Percentiles rank a stretch among this genome's conserved stretches.
Evolutionary conservation across 2,113 vertebrate species (phyloP).

Genomic region (Ochotona princeps): DNA sequence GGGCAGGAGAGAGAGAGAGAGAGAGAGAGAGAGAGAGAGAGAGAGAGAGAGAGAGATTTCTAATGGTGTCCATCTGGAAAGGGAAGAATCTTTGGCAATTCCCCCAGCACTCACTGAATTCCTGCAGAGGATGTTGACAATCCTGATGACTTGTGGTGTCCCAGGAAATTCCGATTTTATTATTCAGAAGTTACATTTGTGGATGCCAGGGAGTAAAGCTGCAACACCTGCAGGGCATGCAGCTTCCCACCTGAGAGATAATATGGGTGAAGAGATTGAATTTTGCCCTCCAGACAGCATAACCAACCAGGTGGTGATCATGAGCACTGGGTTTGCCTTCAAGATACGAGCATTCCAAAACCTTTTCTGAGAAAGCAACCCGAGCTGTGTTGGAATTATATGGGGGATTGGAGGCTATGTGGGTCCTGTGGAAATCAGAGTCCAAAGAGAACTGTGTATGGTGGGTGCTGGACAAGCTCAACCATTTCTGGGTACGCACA

Average conservation of each 20-base stretch:
- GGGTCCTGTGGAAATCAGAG: background rate
- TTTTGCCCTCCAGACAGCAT: background rate
- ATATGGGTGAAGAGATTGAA: background rate
- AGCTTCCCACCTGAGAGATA: background rate
- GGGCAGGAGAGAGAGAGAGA: background rate
- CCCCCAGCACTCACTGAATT: too few relatives aligned
- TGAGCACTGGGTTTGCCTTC: background rate
- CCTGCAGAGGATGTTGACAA: background rate
- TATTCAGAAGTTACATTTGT: rapidly evolving
- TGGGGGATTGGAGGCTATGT: too few relatives aligned
- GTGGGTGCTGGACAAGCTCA: background rate
- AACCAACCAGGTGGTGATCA: background rate
- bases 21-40: rapidly evolving
- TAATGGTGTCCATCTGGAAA: background rate
- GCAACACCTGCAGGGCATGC: background rate
- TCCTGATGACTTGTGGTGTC: background rate
- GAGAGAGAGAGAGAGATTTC: background rate
- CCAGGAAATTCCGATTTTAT: background rate
- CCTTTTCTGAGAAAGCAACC: background rate
- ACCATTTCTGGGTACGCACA: background rate
- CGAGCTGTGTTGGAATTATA: background rate
- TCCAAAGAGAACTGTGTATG: background rate
- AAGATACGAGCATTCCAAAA: background rate
- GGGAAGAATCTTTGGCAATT: background rate
- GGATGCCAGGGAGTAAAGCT: background rate